phyloP scores from a whole-genome alignment of 2,797 vertebrate species.

The Poecile montanus region DNA sequence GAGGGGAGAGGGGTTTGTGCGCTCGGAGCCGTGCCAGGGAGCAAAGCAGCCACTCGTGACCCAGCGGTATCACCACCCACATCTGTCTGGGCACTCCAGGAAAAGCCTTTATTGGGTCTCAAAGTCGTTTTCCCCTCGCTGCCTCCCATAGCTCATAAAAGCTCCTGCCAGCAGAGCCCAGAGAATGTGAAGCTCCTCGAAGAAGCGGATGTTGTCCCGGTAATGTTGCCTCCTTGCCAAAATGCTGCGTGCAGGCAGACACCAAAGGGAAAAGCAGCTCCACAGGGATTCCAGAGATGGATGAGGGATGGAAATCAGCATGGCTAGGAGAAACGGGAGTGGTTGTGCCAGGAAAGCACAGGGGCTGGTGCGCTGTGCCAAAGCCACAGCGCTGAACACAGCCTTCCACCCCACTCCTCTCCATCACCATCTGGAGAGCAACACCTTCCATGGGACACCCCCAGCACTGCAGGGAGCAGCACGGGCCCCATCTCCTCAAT shows the following conservation, averaged over 20 bases:
- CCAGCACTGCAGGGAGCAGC: background rate
- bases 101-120: background rate
- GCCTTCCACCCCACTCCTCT: background rate
- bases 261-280: background rate
- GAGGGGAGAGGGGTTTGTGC: fast-evolving
- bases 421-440: background rate
- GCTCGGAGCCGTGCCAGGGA: background rate
- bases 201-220: fast-evolving
- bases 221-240: background rate
- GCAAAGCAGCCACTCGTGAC: background rate
- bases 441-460: background rate
- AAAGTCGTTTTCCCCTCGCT: background rate
- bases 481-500: background rate
- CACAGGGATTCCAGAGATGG: background rate
- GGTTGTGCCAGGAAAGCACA: fast-evolving
- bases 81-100: background rate
- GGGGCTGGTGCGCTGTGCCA: background rate
- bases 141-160: background rate
- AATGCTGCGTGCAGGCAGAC: background rate
- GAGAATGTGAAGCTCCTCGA: background rate
- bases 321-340: background rate
- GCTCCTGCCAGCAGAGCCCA: background rate
- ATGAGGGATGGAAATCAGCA: background rate
- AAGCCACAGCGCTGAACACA: background rate
- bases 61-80: background rate